phyloP scores from a whole-genome alignment of 2,797 vertebrate genomes.

The Falco novaeseelandiae region DNA sequence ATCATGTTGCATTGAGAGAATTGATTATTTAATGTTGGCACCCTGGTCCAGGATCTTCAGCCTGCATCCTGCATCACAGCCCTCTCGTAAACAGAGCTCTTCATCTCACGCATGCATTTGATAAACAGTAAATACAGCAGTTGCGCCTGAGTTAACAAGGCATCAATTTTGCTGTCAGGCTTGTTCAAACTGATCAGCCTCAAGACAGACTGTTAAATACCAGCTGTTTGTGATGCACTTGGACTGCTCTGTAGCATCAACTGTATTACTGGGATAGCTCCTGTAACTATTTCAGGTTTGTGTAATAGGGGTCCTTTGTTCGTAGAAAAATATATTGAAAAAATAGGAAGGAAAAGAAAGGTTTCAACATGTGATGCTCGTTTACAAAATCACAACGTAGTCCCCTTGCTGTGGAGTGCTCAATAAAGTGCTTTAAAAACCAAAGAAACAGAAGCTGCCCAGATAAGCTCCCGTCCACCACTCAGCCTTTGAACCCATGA shows the following conservation, averaged over 20 bases:
- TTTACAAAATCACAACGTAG: neutral
- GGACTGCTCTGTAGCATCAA: neutral
- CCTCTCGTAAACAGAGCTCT: neutral
- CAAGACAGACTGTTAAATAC: neutral
- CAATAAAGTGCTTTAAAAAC: accelerated
- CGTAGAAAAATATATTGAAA: neutral
- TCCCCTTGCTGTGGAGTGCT: neutral
- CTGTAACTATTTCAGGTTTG: neutral
- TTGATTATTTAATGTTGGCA: neutral
- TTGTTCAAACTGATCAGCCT: neutral
- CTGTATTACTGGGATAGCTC: neutral
- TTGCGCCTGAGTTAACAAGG: accelerated
- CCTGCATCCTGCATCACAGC: neutral
- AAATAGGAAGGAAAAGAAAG: neutral
- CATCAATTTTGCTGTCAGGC: neutral
- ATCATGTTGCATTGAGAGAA: accelerated
- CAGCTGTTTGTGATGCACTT: neutral
- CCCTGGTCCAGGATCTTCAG: neutral
- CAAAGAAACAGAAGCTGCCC: neutral
- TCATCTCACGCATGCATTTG: accelerated
- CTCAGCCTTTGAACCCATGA: neutral
- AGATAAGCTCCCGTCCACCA: accelerated
- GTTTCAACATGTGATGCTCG: neutral
- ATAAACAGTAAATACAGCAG: neutral
- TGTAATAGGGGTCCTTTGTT: too few species aligned